Percentiles rank a stretch among this genome's conserved stretches.
Evolutionary conservation across 2,797 vertebrate genomes (phyloP).

Genomic region (Pogoniulus pusillus): DNA sequence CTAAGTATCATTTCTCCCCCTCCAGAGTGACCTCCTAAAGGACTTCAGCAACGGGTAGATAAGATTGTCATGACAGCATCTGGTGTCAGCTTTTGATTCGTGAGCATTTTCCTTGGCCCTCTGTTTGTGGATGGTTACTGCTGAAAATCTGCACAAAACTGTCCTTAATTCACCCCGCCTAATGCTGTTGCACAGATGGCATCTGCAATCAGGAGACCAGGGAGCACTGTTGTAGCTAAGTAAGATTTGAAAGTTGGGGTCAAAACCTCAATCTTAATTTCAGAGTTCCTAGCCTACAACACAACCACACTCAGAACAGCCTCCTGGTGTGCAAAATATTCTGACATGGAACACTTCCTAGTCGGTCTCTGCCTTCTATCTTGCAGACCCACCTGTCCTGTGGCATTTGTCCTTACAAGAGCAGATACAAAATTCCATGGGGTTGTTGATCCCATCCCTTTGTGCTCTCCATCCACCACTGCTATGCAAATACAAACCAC

Average conservation of each 20-base stretch:
- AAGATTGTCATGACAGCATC: neutral
- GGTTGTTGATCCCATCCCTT: neutral
- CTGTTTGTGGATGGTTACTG: neutral
- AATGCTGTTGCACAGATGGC: conserved; percentile 12
- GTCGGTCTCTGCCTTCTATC: neutral
- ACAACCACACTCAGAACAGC: neutral
- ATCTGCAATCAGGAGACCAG: neutral
- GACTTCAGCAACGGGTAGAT: neutral
- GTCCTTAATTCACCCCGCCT: conserved; percentile 54
- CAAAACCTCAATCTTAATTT: neutral
- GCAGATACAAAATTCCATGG: neutral
- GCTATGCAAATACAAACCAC: neutral
- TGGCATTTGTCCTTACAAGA: neutral
- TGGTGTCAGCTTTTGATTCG: conserved; percentile 45
- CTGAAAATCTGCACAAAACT: conserved; percentile 19
- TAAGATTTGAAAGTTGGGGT: neutral
- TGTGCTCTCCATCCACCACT: neutral
- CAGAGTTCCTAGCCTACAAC: neutral
- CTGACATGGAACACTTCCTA: neutral
- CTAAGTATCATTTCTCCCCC: conserved; percentile 13
- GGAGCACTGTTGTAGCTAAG: neutral
- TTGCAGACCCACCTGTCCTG: neutral
- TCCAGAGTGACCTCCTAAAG: neutral
- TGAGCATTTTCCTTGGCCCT: neutral
- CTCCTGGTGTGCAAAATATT: neutral